A percentile compares a stretch with the other conserved stretches of the same genome.
Evolutionary conservation across 30 jellyfish, hydroid and myxozoan species (phyloP).

Genomic region (Cassiopea andromeda): DNA sequence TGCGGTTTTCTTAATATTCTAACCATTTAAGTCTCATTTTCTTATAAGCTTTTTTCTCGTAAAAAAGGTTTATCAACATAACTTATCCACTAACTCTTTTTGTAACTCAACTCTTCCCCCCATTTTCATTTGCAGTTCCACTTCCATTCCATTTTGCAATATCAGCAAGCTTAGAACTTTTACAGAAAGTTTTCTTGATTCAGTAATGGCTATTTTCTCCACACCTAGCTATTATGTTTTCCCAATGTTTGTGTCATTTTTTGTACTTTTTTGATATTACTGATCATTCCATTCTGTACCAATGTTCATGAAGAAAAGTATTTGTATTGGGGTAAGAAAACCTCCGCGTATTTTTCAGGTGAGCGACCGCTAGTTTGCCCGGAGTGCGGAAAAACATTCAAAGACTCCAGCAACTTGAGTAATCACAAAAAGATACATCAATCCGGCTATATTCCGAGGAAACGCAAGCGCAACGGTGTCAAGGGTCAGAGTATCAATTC

Average conservation of each 20-base stretch:
- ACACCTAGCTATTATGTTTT: too few species aligned
- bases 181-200: background rate
- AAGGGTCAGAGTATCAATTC: constrained; percentile 13
- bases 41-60: too few species aligned
- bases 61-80: too few species aligned
- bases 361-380: constrained; percentile 34
- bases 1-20: too few species aligned
- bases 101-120: background rate
- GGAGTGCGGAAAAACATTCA: constrained; percentile 41
- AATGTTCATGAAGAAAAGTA: background rate
- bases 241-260: too few species aligned
- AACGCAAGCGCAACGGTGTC: constrained; percentile 42
- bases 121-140: background rate
- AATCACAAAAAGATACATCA: constrained; percentile 61
- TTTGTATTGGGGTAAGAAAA: background rate
- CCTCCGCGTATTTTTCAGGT: background rate
- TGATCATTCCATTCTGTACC: background rate
- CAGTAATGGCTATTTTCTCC: background rate
- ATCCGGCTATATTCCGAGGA: constrained; percentile 59
- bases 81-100: background rate
- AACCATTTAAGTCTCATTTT: too few species aligned
- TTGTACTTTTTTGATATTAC: background rate
- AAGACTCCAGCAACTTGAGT: constrained; percentile 70
- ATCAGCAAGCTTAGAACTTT: too few species aligned
- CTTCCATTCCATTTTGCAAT: background rate